Evolutionary conservation across 1,140 invertebrate species (phyloP).

Genomic region (Cydia strobilella): DNA sequence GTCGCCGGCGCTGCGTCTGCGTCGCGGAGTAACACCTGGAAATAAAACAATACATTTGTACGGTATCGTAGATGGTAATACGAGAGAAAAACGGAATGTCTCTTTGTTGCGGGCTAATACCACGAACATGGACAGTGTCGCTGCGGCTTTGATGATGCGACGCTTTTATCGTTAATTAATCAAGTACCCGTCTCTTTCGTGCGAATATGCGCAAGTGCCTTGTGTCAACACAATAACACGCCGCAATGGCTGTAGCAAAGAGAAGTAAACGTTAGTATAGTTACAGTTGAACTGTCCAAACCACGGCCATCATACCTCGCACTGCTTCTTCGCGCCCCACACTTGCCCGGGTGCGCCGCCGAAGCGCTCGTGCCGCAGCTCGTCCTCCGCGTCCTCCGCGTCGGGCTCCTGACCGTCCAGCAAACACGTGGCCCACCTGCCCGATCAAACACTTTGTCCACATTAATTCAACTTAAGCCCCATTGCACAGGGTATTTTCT

Average conservation of each 20-base stretch:
- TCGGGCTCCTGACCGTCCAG: slow-evolving; percentile 80
- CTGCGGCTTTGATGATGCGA: too few species aligned
- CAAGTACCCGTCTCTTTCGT: too few species aligned
- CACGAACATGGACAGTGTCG: too few species aligned
- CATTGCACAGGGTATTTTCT: not conserved
- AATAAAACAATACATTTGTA: not conserved
- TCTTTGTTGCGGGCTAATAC: not conserved
- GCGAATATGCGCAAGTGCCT: too few species aligned
- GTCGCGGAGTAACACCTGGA: slow-evolving; percentile 81
- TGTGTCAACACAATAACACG: too few species aligned
- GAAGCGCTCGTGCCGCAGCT: slow-evolving; percentile 81
- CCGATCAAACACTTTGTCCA: slow-evolving; percentile 31
- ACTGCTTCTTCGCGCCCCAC: slow-evolving; percentile 86
- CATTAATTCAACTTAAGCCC: not conserved
- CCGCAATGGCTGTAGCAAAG: too few species aligned
- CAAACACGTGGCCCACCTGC: slow-evolving; percentile 83
- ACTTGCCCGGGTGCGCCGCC: slow-evolving; percentile 83
- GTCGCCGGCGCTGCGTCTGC: slow-evolving; percentile 75
- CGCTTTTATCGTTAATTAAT: too few species aligned
- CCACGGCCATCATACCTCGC: slow-evolving; percentile 77
- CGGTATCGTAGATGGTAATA: too few species aligned
- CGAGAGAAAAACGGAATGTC: too few species aligned
- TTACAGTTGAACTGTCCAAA: too few species aligned
- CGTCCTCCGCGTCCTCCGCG: slow-evolving; percentile 64
- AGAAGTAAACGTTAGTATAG: too few species aligned